A percentile compares a stretch with the other conserved stretches of the same genome.
These are phyloP conservation scores for Desmophyllum pertusum DNA, from an alignment of 92 coral and sea anemone genomes.

Conservation along the genomic window DNA sequence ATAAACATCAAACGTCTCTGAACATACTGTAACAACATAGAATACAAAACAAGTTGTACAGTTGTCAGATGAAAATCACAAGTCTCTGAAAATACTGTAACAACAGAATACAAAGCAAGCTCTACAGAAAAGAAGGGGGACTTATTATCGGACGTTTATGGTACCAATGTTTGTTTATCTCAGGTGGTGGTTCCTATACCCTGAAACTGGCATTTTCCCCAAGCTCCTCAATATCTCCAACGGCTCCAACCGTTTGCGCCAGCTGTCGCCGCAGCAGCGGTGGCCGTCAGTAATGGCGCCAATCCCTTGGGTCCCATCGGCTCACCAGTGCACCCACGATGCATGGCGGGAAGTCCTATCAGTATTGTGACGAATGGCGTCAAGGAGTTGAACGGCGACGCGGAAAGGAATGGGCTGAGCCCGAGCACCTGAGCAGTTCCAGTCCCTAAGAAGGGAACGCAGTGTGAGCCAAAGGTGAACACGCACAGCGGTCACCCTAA, in stretches of 20 bases:
- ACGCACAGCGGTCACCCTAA: background rate
- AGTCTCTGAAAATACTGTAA: too few species aligned
- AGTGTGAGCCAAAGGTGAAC: background rate
- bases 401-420: slow-evolving; percentile 68
- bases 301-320: slow-evolving; percentile 80
- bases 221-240: slow-evolving; percentile 97
- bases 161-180: background rate
- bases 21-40: too few species aligned
- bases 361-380: slow-evolving; percentile 67
- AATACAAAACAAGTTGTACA: too few species aligned
- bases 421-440: slow-evolving; percentile 50
- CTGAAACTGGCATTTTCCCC: slow-evolving; percentile 98
- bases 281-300: slow-evolving; percentile 78
- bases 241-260: slow-evolving; percentile 99
- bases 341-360: slow-evolving; percentile 69
- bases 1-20: too few species aligned
- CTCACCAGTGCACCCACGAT: slow-evolving; percentile 74
- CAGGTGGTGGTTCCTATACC: slow-evolving; percentile 99
- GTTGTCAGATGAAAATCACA: too few species aligned
- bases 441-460: slow-evolving; percentile 53
- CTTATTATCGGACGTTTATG: too few species aligned
- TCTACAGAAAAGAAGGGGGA: too few species aligned
- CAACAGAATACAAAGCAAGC: too few species aligned
- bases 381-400: slow-evolving; percentile 70
- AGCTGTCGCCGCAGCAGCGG: slow-evolving; percentile 99